Conservation (phyloP, 2,113 vertebrate species). For the Perca schrenkii region DNA sequence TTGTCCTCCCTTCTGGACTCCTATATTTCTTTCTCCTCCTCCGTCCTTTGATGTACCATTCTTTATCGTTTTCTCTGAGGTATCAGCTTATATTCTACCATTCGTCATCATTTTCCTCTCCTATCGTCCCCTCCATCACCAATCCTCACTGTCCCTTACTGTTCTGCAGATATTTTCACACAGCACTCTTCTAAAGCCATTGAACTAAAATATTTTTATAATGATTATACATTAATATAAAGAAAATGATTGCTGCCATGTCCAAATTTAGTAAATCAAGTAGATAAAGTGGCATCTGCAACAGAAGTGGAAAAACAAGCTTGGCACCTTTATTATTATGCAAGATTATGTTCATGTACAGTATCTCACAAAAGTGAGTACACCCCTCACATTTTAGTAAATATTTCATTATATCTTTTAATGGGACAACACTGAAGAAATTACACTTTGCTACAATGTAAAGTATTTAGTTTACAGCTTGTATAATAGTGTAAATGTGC, state of each 20-base stretch:
- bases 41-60: constrained; percentile 29
- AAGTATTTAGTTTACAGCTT: too few relatives aligned
- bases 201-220: neutral
- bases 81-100: constrained; percentile 46
- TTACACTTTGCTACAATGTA: too few relatives aligned
- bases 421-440: too few relatives aligned
- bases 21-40: constrained; percentile 45
- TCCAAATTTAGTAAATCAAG: neutral
- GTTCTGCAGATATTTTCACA: constrained; percentile 15
- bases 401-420: too few relatives aligned
- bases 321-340: constrained; percentile 22
- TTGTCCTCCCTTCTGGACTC: constrained; percentile 65
- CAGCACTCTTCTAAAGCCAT: neutral
- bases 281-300: constrained; percentile 32
- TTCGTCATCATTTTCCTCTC: constrained; percentile 54
- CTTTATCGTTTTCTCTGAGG: constrained; percentile 59
- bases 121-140: neutral
- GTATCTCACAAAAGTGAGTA: too few relatives aligned
- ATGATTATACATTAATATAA: constrained; percentile 2
- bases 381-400: too few relatives aligned
- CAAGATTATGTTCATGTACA: constrained; percentile 35
- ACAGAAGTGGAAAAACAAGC: constrained; percentile 29
- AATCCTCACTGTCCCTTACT: neutral
- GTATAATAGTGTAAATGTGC: too few relatives aligned
- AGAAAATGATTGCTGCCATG: neutral